phyloP scores from a whole-genome alignment of 1,140 invertebrate species.

The Atta cephalotes region DNA sequence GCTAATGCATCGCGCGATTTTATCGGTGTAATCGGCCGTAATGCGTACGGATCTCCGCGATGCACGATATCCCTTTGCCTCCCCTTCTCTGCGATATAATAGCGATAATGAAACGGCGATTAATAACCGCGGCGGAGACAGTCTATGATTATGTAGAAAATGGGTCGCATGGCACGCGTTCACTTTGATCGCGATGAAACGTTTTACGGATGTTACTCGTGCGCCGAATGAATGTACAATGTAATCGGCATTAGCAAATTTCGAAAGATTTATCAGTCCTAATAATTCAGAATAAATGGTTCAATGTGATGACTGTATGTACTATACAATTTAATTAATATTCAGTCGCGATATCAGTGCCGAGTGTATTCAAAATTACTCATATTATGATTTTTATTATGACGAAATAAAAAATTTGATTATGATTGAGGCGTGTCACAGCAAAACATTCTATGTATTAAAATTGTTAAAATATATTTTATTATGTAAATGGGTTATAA shows the following conservation, averaged over 20 bases:
- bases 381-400: neutral
- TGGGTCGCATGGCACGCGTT: constrained; percentile 48
- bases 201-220: constrained; percentile 47
- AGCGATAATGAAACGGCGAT: constrained; percentile 66
- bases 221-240: constrained; percentile 15
- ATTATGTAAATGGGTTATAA: no score
- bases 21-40: constrained; percentile 67
- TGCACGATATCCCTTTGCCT: neutral
- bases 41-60: constrained; percentile 62
- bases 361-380: neutral
- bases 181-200: constrained; percentile 58
- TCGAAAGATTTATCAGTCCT: constrained; percentile 18
- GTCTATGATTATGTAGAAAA: constrained; percentile 59
- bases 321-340: constrained; percentile 11
- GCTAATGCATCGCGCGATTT: constrained; percentile 63
- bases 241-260: constrained; percentile 29
- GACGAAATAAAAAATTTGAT: neutral
- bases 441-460: no score
- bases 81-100: neutral
- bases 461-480: no score
- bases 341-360: neutral
- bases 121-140: constrained; percentile 58
- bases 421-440: neutral
- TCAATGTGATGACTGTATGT: neutral
- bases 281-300: constrained; percentile 28